Percentiles rank a stretch among this genome's conserved stretches.
These are phyloP conservation scores for Megaceryle alcyon DNA, from an alignment of 2,797 vertebrate genomes.

Conservation along the genomic window DNA sequence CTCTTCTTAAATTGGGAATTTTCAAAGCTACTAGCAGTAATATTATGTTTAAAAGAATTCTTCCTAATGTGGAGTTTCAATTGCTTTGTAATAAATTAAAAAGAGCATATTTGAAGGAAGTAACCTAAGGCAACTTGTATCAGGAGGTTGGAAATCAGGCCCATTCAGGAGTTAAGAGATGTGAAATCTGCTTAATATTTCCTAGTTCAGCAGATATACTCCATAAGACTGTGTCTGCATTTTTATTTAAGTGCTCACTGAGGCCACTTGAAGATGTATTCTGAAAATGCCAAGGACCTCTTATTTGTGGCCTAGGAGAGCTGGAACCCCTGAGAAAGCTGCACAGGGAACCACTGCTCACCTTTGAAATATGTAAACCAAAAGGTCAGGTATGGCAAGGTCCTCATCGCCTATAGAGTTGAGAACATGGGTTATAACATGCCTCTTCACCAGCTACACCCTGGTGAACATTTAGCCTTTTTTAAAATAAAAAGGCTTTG, in stretches of 20 bases:
- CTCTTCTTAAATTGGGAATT: background rate
- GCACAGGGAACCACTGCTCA: background rate
- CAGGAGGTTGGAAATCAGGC: background rate
- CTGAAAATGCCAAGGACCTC: accelerated
- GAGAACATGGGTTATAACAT: background rate
- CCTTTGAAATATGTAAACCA: background rate
- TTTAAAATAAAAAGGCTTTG: background rate
- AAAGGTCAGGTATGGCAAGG: background rate
- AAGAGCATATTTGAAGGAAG: background rate
- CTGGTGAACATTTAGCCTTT: background rate
- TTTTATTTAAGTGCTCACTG: background rate
- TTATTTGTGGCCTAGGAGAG: background rate
- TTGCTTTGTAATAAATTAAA: background rate
- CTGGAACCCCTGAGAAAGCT: background rate
- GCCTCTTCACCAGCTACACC: background rate
- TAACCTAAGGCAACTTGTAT: background rate
- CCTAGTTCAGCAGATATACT: background rate
- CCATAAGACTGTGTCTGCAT: background rate
- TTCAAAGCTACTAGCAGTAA: background rate
- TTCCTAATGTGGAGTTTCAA: background rate
- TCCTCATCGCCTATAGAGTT: background rate
- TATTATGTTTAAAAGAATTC: background rate
- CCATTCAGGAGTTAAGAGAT: background rate
- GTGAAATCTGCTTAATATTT: background rate
- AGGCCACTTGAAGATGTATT: background rate